Percentiles rank a stretch among this genome's conserved stretches.
These are phyloP conservation scores for Ennomos quercinarius DNA, from an alignment of 2,888 invertebrate species.

Conservation along the genomic window DNA sequence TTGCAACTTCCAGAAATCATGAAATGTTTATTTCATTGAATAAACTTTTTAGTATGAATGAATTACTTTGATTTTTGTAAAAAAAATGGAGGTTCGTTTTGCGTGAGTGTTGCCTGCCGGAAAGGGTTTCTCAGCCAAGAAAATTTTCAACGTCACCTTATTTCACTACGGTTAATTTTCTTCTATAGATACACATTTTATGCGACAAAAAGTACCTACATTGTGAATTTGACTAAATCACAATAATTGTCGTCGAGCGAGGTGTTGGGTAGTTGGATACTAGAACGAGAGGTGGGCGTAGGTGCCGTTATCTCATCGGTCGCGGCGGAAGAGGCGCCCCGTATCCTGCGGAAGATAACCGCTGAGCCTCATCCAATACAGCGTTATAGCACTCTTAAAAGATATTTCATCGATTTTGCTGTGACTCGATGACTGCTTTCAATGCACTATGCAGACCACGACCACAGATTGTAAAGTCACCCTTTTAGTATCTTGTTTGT, in stretches of 20 bases:
- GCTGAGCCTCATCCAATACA: constrained; percentile 58
- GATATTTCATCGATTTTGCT: constrained; percentile 11
- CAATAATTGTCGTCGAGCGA: neutral
- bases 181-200: too few relatives aligned
- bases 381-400: neutral
- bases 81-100: too few relatives aligned
- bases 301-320: constrained; percentile 52
- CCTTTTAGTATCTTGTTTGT: too few relatives aligned
- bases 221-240: constrained; percentile 2
- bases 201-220: too few relatives aligned
- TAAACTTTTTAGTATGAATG: too few relatives aligned
- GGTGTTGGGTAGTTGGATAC: constrained; percentile 2
- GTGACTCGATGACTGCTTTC: neutral
- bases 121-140: neutral
- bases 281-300: constrained; percentile 46
- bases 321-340: constrained; percentile 61
- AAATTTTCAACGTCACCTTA: neutral
- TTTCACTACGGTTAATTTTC: too few relatives aligned
- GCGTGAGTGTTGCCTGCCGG: too few relatives aligned
- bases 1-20: constrained; percentile 6
- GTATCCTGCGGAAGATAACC: constrained; percentile 71
- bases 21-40: neutral
- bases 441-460: too few relatives aligned
- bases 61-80: neutral
- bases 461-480: too few relatives aligned